Evolutionary conservation across 2,113 vertebrate genomes (phyloP).

Genomic region (Microcebus murinus): DNA sequence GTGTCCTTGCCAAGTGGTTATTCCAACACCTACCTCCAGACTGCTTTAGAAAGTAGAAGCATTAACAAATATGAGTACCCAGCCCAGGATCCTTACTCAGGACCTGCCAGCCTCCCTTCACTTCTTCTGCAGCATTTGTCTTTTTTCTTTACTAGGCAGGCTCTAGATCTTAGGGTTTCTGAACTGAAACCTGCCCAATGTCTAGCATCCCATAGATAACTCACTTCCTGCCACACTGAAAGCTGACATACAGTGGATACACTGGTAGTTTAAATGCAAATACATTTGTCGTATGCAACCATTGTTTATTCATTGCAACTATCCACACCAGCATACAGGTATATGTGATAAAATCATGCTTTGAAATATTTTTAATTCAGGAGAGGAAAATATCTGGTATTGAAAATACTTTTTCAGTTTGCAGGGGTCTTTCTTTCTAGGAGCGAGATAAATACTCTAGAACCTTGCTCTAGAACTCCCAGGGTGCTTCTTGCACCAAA

Average conservation of each 20-base stretch:
- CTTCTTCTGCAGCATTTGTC: too few species aligned
- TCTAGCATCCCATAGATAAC: neutral
- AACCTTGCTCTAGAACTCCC: neutral
- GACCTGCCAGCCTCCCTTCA: too few species aligned
- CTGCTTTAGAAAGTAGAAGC: neutral
- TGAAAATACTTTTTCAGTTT: neutral
- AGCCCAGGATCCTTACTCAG: neutral
- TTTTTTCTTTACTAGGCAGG: neutral
- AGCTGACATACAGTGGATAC: neutral
- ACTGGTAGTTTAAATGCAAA: neutral
- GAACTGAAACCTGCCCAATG: neutral
- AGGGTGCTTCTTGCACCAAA: neutral
- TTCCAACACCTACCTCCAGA: neutral
- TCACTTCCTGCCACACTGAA: neutral
- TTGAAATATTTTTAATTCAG: neutral
- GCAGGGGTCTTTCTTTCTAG: neutral
- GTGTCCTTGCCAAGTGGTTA: neutral
- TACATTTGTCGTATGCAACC: too few species aligned
- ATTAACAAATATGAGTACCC: neutral
- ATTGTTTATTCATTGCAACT: neutral
- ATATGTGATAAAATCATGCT: neutral
- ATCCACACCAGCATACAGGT: neutral
- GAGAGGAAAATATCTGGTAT: neutral
- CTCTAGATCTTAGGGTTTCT: neutral
- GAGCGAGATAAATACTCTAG: neutral